These are phyloP conservation scores for Agrypnus murinus DNA, from an alignment of 2,888 invertebrate species.

Conservation along the genomic window DNA sequence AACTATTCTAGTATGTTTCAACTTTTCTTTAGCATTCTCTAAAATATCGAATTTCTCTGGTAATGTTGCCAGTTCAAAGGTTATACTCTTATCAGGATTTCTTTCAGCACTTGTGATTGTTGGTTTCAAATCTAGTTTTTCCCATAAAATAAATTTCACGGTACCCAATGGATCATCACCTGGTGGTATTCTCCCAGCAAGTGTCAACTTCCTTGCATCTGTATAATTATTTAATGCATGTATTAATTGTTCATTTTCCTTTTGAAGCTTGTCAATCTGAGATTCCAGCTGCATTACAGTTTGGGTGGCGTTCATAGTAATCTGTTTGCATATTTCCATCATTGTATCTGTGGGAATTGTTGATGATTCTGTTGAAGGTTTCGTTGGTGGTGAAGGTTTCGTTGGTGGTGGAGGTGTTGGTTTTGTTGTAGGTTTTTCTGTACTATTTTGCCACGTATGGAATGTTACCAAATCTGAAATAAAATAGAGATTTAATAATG, in stretches of 20 bases:
- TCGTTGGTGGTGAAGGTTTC: not conserved
- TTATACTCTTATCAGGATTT: conserved; percentile 57
- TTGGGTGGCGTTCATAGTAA: conserved; percentile 53
- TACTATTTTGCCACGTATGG: too few species aligned
- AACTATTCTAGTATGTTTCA: conserved; percentile 46
- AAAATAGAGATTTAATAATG: too few species aligned
- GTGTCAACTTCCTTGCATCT: conserved; percentile 49
- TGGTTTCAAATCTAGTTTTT: conserved; percentile 59
- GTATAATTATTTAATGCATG: conserved; percentile 54
- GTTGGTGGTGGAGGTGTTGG: too few species aligned
- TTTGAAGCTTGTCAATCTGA: conserved; percentile 53
- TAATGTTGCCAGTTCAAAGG: conserved; percentile 59
- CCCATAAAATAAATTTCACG: conserved; percentile 57
- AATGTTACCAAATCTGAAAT: too few species aligned
- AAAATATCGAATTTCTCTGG: conserved; percentile 60
- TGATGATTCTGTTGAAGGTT: not conserved
- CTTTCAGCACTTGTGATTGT: conserved; percentile 55
- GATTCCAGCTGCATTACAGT: conserved; percentile 51
- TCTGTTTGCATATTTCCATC: not conserved
- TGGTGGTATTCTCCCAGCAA: conserved; percentile 56
- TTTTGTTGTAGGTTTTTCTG: too few species aligned
- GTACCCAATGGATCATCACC: conserved; percentile 51
- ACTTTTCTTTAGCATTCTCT: conserved; percentile 56
- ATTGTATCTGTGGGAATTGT: not conserved
- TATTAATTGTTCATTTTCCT: conserved; percentile 37